Base-by-base conservation (phyloP, 64 coral and sea anemone genomes). In the Acropora tenuis region DNA sequence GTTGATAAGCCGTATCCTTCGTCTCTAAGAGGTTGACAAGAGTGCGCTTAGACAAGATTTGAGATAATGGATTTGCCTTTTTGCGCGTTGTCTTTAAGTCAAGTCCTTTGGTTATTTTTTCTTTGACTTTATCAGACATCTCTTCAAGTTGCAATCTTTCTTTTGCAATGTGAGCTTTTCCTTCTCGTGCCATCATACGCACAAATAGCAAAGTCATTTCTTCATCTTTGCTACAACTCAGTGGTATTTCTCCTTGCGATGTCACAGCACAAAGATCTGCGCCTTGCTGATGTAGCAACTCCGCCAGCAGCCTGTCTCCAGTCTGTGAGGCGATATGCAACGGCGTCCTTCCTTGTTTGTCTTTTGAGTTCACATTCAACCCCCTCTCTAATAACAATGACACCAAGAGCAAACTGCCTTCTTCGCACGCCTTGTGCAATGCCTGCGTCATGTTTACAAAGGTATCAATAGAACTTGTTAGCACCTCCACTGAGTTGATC, bases 221-320 rank as follows among this genome's bases (percentile, higher is more conserved):
- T 43, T 94, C 92, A 20, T 91, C 76, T 1, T n/a, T 66, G 45
- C 77, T 86, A 52, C 92, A 84, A 76, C 91, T 88, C 50, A 97
- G 66, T 42, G 92, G 95, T 47, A 97, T 94, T 19, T 63, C 71
- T 1, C 84, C 88, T 1, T 49, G 60, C 8, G 90, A 76, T 17
- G 92, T 94, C 49, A 85, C 74, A 13, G 74, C 43, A 68, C 82
- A 84, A 3, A 73, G 94, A 83, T 91, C 79, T 0, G 92, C 92
- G 5, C 95, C 95, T 30, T 81, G 78, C 15, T 97, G 92, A 17
- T 94, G 91, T 43, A 97, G 74, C 73, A 97, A 17, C 12, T 94
- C 77, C 6, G 95, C 95, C 4, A 97, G 48, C 60, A 94, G 60
- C 18, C 90, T 84, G 47, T 94, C 90, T 11, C 53, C 52, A 47